Conservation (phyloP, 2,797 vertebrate genomes). For the Falco rusticolus region DNA sequence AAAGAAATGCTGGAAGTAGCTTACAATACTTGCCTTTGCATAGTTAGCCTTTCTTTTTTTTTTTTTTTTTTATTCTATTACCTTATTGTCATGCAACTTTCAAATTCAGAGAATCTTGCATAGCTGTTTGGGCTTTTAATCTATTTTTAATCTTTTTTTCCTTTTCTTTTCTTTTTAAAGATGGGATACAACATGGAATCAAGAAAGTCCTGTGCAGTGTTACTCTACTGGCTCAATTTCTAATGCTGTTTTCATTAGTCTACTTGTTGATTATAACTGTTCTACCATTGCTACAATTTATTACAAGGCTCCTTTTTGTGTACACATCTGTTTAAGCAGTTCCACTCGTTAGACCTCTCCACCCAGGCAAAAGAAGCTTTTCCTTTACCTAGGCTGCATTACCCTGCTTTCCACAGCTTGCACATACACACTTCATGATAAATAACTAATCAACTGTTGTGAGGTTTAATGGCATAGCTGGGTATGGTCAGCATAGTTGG, state of each 20-base stretch:
- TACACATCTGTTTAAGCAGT: slow-evolving; percentile 29
- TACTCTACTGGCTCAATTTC: not conserved
- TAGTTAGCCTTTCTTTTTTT: not conserved
- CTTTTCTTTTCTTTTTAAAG: not conserved
- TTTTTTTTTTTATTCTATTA: not conserved
- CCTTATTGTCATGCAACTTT: not conserved
- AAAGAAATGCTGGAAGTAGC: not conserved
- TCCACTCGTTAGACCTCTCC: not conserved
- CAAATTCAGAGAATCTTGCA: not conserved
- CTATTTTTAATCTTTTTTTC: not conserved
- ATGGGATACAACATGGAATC: not conserved
- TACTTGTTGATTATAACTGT: not conserved
- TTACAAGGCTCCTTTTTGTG: slow-evolving; percentile 12
- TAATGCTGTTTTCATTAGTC: not conserved
- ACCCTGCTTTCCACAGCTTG: not conserved
- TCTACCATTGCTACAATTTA: slow-evolving; percentile 28
- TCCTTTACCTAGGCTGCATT: not conserved
- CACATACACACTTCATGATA: not conserved
- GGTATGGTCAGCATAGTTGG: not conserved
- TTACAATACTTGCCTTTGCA: not conserved
- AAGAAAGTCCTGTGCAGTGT: not conserved
- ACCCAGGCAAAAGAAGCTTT: not conserved
- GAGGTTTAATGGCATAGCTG: not conserved
- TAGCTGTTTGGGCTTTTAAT: not conserved
- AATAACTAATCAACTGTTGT: not conserved